A percentile compares a stretch with the other conserved stretches of the same genome.
These are phyloP conservation scores for Cheracebus regulus DNA, from an alignment of 2,797 vertebrate genomes.

Conservation along the genomic window DNA sequence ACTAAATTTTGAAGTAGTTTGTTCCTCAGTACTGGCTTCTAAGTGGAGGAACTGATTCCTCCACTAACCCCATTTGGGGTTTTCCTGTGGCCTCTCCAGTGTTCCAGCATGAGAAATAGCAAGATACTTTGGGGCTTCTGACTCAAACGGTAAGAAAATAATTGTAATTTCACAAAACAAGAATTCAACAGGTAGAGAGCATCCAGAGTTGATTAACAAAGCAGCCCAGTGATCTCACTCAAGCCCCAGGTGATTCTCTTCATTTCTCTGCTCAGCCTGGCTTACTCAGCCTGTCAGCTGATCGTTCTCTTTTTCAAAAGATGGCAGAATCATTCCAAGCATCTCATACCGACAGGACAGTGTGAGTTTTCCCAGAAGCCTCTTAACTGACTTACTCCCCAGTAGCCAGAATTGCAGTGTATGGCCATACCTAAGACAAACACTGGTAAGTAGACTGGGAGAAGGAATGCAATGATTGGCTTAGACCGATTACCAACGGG, in stretches of 20 bases:
- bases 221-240: neutral
- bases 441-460: neutral
- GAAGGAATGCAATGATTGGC: no score
- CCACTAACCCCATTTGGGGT: neutral
- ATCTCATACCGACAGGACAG: neutral
- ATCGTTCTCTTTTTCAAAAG: neutral
- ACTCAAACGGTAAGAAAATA: neutral
- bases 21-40: neutral
- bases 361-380: neutral
- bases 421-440: neutral
- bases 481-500: neutral
- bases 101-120: accelerated
- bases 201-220: neutral
- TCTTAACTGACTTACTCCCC: neutral
- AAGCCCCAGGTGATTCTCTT: neutral
- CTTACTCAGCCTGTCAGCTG: neutral
- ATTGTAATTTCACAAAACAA: neutral
- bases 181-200: neutral
- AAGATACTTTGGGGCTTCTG: neutral
- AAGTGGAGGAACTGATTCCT: neutral
- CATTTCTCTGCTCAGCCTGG: neutral
- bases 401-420: neutral
- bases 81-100: neutral
- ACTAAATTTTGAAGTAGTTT: neutral
- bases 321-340: neutral